Evolutionary conservation across 2,113 vertebrate genomes (phyloP).

Genomic region (Phylloscopus whistleri): DNA sequence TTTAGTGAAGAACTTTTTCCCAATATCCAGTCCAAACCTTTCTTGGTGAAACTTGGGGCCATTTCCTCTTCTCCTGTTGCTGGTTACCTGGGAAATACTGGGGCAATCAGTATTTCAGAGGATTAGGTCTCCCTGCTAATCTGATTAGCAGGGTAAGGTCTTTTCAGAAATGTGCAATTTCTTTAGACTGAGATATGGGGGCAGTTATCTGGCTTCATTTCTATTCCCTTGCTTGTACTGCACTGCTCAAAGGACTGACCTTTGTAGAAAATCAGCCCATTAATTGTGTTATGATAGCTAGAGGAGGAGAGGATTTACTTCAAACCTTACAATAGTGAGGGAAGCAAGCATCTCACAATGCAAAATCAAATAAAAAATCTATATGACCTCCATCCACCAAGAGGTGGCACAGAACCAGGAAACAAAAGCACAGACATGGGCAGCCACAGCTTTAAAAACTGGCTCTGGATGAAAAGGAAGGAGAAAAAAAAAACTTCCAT

Average conservation of each 20-base stretch:
- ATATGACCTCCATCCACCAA: not conserved
- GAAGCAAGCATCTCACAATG: not conserved
- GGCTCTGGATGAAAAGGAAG: not conserved
- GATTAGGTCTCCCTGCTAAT: not conserved
- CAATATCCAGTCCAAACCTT: too few species aligned
- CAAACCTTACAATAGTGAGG: not conserved
- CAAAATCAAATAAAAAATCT: not conserved
- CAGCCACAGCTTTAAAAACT: not conserved
- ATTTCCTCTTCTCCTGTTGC: not conserved
- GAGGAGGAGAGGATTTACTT: not conserved
- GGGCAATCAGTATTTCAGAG: not conserved
- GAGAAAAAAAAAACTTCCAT: not conserved
- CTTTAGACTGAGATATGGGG: not conserved
- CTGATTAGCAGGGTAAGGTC: not conserved
- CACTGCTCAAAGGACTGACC: not conserved
- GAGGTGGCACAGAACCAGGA: not conserved
- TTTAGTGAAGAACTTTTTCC: not conserved
- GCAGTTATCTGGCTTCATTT: not conserved
- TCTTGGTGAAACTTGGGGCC: too few species aligned
- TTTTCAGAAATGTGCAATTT: not conserved
- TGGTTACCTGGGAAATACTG: not conserved
- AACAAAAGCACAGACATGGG: not conserved
- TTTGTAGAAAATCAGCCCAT: not conserved
- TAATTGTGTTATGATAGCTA: not conserved
- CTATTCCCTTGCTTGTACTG: not conserved